Percentiles rank a stretch among this genome's conserved stretches.
These are phyloP conservation scores for Cydia pomonella DNA, from an alignment of 1,140 invertebrate genomes.

Conservation along the genomic window DNA sequence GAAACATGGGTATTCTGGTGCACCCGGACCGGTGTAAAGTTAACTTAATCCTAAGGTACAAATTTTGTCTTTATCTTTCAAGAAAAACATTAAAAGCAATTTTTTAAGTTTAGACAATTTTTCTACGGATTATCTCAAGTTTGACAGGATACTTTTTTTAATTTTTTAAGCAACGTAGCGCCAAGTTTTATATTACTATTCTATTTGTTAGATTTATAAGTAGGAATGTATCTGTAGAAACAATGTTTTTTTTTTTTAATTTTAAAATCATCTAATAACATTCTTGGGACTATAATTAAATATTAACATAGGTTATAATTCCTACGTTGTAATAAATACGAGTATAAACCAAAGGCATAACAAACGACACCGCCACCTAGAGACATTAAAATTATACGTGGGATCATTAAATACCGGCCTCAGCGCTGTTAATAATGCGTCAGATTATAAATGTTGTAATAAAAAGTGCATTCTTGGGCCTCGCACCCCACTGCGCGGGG, in stretches of 20 bases:
- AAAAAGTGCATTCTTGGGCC: constrained; percentile 66
- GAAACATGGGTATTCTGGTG: neutral
- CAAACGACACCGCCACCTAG: constrained; percentile 48
- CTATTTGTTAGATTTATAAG: neutral
- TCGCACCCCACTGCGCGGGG: constrained; percentile 61
- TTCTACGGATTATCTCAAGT: neutral
- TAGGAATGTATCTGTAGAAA: neutral
- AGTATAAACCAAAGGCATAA: constrained; percentile 39
- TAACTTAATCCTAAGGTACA: neutral
- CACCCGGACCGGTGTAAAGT: neutral
- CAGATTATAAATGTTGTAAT: constrained; percentile 62
- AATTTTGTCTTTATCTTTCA: neutral
- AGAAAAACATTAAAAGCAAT: constrained; percentile 2
- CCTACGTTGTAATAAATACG: constrained; percentile 21
- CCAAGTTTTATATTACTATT: neutral
- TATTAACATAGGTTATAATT: constrained; percentile 19
- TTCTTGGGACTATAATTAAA: constrained; percentile 17
- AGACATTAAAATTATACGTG: constrained; percentile 50
- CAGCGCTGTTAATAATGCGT: constrained; percentile 62
- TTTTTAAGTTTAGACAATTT: neutral
- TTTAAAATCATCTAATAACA: neutral
- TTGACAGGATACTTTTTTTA: constrained; percentile 19
- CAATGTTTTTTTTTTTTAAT: no score
- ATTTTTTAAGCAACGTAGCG: neutral
- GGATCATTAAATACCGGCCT: constrained; percentile 26